Evolutionary conservation across 2,797 vertebrate genomes (phyloP).

Genomic region (Acridotheres tristis): DNA sequence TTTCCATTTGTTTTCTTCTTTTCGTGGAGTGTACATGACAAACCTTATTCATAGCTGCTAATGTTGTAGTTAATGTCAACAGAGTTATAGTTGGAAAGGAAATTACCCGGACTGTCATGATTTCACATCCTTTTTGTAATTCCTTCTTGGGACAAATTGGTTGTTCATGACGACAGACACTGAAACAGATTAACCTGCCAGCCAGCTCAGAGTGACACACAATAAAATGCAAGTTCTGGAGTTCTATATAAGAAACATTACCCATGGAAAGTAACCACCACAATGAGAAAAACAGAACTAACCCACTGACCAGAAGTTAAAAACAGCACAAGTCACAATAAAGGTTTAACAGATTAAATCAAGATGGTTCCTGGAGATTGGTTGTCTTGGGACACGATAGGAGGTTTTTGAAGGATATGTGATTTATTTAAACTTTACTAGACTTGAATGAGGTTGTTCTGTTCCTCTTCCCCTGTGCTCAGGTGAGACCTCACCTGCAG

Average conservation of each 20-base stretch:
- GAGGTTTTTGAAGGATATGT: neutral
- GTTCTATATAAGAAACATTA: neutral
- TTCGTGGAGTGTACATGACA: neutral
- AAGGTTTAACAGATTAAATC: neutral
- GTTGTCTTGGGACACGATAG: neutral
- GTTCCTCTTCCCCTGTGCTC: neutral
- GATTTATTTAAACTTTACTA: neutral
- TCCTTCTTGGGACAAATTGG: slow-evolving; percentile 9
- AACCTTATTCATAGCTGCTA: slow-evolving; percentile 42
- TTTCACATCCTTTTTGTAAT: slow-evolving; percentile 54
- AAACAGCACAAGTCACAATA: neutral
- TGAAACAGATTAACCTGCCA: neutral
- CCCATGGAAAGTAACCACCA: neutral
- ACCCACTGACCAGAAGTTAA: neutral
- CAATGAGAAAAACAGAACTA: slow-evolving; percentile 18
- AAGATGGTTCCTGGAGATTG: neutral
- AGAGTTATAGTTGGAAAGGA: slow-evolving; percentile 44
- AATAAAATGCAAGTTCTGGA: neutral
- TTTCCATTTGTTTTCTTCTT: slow-evolving; percentile 54
- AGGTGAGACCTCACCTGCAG: neutral
- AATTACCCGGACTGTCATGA: slow-evolving; percentile 17
- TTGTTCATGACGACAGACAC: slow-evolving; percentile 5
- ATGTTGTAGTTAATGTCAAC: slow-evolving; percentile 39
- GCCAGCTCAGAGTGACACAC: neutral
- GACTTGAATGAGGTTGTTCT: neutral